Percentiles rank a stretch among this genome's conserved stretches.
Evolutionary conservation across 1,140 invertebrate genomes (phyloP).

Genomic region (Rhagoletis zephyria): DNA sequence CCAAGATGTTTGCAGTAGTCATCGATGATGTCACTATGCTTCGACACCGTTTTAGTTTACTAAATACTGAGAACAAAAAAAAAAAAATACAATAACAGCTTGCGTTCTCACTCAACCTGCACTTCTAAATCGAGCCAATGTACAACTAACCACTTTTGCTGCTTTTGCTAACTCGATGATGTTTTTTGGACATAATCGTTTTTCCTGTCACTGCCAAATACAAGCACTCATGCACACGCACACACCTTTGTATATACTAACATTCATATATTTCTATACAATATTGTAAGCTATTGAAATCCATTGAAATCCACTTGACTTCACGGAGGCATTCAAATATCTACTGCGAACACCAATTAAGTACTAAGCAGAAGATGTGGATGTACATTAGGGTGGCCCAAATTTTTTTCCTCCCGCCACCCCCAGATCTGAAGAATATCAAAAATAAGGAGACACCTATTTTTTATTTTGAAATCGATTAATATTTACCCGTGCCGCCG

Average conservation of each 20-base stretch:
- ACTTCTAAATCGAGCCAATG: not conserved
- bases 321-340: not conserved
- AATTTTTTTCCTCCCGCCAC: no score
- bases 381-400: no score
- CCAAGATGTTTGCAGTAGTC: not conserved
- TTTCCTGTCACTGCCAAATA: not conserved
- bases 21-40: constrained; percentile 13
- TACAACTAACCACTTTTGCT: not conserved
- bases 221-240: not conserved
- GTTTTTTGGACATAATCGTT: not conserved
- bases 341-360: no score
- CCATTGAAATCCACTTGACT: not conserved
- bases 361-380: no score
- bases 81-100: not conserved
- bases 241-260: not conserved
- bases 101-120: not conserved
- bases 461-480: no score
- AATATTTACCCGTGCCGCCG: no score
- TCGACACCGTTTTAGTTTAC: not conserved
- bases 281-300: not conserved
- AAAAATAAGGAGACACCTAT: no score
- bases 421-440: no score
- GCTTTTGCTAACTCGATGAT: not conserved
- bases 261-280: not conserved
- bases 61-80: not conserved